A percentile compares a stretch with the other conserved stretches of the same genome.
These are phyloP conservation scores for Ceramica pisi DNA, from an alignment of 2,888 invertebrate species.

Conservation along the genomic window DNA sequence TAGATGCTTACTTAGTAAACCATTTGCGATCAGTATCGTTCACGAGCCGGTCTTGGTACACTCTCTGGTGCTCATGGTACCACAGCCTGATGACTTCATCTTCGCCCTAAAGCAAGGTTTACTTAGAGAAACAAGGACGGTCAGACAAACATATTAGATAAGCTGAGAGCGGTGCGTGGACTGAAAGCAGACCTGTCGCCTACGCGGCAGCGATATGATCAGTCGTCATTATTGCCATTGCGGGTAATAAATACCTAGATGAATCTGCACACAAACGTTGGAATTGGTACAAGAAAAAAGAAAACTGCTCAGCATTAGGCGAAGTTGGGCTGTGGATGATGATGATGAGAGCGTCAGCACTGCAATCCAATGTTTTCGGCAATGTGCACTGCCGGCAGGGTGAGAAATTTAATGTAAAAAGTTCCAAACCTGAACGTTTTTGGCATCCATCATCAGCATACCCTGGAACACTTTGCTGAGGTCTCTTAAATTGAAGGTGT, in stretches of 20 bases:
- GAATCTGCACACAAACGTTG: too few relatives aligned
- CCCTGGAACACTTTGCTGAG: conserved; percentile 96
- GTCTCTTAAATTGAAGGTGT: conserved; percentile 97
- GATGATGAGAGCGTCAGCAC: too few relatives aligned
- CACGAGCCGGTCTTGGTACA: conserved; percentile 96
- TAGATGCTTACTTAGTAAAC: conserved; percentile 90
- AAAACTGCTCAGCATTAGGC: too few relatives aligned
- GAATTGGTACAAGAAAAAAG: too few relatives aligned
- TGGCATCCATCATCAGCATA: conserved; percentile 93
- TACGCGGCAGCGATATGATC: too few relatives aligned
- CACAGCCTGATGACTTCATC: conserved; percentile 94
- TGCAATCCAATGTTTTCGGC: too few relatives aligned
- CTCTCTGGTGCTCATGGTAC: conserved; percentile 97
- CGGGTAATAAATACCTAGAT: too few relatives aligned
- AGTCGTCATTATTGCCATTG: too few relatives aligned
- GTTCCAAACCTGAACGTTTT: conserved; percentile 89
- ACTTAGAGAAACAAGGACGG: background rate
- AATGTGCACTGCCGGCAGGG: too few relatives aligned
- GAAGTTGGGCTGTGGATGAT: too few relatives aligned
- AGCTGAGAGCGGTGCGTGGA: too few relatives aligned
- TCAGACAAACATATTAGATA: background rate
- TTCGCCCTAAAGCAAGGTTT: conserved; percentile 80
- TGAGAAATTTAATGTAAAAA: background rate
- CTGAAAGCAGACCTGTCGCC: too few relatives aligned
- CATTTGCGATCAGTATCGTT: conserved; percentile 94